A percentile compares a stretch with the other conserved stretches of the same genome.
phyloP scores from a whole-genome alignment of 2,797 vertebrate species.

The Cephalopachus bancanus region DNA sequence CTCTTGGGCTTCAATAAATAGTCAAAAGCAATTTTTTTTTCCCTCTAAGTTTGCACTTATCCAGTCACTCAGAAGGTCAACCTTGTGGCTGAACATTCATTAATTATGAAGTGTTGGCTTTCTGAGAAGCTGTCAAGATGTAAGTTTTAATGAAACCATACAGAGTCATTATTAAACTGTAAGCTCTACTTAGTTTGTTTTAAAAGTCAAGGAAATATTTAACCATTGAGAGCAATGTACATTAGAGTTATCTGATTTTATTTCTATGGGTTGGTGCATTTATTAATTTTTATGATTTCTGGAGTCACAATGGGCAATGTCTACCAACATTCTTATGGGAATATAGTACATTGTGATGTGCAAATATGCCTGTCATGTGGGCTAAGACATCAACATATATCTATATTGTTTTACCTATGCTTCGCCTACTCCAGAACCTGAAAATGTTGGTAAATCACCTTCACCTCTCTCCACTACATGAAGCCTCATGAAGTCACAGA shows the following conservation, averaged over 20 bases:
- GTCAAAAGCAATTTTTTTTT: slow-evolving; percentile 74
- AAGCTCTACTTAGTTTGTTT: slow-evolving; percentile 44
- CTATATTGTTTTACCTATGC: neutral
- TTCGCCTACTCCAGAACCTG: neutral
- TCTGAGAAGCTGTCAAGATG: slow-evolving; percentile 77
- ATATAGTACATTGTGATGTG: neutral
- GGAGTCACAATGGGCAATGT: neutral
- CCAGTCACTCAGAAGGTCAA: slow-evolving; percentile 61
- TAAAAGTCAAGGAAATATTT: slow-evolving; percentile 59
- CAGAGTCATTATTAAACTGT: slow-evolving; percentile 28
- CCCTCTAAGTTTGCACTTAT: slow-evolving; percentile 54
- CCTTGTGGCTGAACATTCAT: slow-evolving; percentile 56
- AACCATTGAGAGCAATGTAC: slow-evolving; percentile 29
- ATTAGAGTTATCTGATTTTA: slow-evolving; percentile 32
- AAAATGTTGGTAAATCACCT: neutral
- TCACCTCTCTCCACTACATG: neutral
- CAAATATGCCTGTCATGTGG: neutral
- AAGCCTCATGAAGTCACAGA: neutral
- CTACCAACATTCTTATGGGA: neutral
- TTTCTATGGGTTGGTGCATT: neutral
- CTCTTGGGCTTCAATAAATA: slow-evolving; percentile 78
- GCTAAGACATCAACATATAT: neutral
- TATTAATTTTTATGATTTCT: slow-evolving; percentile 2
- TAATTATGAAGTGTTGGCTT: slow-evolving; percentile 77
- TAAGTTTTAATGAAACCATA: slow-evolving; percentile 72